Evolutionary conservation across 2,888 invertebrate genomes (phyloP).

Genomic region (Allygus modestus): DNA sequence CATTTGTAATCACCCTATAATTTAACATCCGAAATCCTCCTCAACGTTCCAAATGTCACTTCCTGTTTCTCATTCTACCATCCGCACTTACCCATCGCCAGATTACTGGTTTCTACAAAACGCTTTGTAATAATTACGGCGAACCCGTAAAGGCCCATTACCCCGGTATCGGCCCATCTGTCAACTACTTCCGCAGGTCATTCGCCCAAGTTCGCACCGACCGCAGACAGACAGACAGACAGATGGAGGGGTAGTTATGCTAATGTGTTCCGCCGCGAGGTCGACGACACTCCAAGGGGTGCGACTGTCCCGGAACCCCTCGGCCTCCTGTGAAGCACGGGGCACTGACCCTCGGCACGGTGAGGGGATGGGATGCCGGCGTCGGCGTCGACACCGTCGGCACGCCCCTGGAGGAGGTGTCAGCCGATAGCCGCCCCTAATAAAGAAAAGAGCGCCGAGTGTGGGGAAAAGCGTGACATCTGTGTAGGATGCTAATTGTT

Average conservation of each 20-base stretch:
- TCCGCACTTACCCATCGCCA: too few species aligned
- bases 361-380: neutral
- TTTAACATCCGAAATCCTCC: too few species aligned
- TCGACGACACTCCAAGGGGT: neutral
- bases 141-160: too few species aligned
- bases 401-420: neutral
- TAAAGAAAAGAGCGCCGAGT: neutral
- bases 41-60: too few species aligned
- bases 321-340: neutral
- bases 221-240: neutral
- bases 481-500: too few species aligned
- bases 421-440: neutral
- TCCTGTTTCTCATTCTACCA: too few species aligned
- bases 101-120: too few species aligned
- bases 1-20: too few species aligned
- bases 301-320: neutral
- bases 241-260: slow-evolving; percentile 12
- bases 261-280: neutral
- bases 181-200: neutral
- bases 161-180: too few species aligned
- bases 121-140: too few species aligned
- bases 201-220: neutral
- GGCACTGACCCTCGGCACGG: neutral
- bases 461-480: neutral
- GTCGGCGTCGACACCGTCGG: neutral